Base-by-base conservation (phyloP, 64 coral and sea anemone genomes). In the Porites lutea region DNA sequence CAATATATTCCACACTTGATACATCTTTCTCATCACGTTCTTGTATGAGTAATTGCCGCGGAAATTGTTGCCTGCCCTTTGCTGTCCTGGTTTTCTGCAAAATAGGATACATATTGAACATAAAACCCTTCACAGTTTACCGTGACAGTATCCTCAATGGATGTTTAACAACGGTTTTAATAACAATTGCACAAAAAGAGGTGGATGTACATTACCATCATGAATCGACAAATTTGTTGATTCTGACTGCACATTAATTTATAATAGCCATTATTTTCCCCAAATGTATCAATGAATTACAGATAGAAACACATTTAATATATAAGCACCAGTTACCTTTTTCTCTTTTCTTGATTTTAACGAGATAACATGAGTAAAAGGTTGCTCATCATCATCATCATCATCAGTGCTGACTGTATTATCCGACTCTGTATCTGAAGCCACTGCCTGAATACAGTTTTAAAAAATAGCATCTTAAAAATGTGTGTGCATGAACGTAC, bases 391-490 rank as follows among this genome's bases (percentile, higher is more conserved):
- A 84, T 82, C 79, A 43, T 37, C 54, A 65, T 65, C 59, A 23
- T 90, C 88, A 69, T 90, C 89, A 58, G 89, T 82, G 66, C 66
- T 48, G 7, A 83, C 68, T 50, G 89, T 91, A 20, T 20, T 16
- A 61, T 84, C 89, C 59, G 78, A 72, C 6, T 91, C 89, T 20
- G 21, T 74, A 72, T 54, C 78, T 74, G 79, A 72, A 44, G 83
- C 64, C 51, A 62, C 53, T 50, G 46, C 55, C 79, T 91, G 54
- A 50, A 45, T 21, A 73, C 27, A 37, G 27, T 37, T 37, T 43
- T 19, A 21, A 87, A 9, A 47, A 83, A 57, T 5, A 57, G 54
- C 54, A 9, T 37, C 27, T 37, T 37, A 37, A 37, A 37, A 37
- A 37, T 37, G 27, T 37, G 27, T 37, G 27, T 37, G 27, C 27